phyloP scores from a whole-genome alignment of 2,113 vertebrate genomes.

The Tychaedon coryphoeus region DNA sequence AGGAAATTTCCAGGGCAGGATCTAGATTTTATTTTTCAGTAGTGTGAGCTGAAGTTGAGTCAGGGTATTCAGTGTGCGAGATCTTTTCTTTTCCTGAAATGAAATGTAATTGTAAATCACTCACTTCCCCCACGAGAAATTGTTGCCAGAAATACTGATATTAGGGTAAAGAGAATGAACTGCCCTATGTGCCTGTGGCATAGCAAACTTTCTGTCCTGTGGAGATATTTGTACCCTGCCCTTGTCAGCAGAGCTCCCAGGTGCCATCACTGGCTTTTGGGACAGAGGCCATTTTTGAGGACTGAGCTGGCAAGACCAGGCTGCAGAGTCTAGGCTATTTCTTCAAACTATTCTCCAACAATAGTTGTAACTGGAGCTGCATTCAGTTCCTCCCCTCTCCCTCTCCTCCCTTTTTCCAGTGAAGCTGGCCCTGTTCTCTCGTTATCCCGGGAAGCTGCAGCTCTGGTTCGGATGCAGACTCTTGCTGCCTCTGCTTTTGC shows the following conservation, averaged over 20 bases:
- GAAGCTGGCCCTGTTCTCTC: not conserved
- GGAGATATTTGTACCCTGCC: not conserved
- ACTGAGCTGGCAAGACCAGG: not conserved
- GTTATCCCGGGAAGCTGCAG: not conserved
- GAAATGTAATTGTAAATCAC: not conserved
- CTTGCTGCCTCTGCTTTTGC: not conserved
- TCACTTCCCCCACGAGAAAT: not conserved
- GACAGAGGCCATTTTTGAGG: not conserved
- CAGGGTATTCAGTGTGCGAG: not conserved
- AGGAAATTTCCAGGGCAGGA: not conserved
- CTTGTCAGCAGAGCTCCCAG: not conserved
- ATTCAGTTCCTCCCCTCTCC: not conserved
- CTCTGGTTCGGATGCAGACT: not conserved
- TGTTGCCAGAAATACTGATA: not conserved
- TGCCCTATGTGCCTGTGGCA: not conserved
- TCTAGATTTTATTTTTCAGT: slow-evolving; percentile 21
- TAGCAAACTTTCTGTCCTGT: not conserved
- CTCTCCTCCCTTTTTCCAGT: not conserved
- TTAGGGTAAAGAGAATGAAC: not conserved
- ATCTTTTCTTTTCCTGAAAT: not conserved
- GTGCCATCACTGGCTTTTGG: fast-evolving
- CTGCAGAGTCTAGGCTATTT: not conserved
- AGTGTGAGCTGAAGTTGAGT: not conserved
- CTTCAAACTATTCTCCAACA: not conserved
- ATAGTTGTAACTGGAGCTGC: not conserved